A percentile compares a stretch with the other conserved stretches of the same genome.
Evolutionary conservation across 2,888 invertebrate genomes (phyloP).

Genomic region (Spialia ferax): DNA sequence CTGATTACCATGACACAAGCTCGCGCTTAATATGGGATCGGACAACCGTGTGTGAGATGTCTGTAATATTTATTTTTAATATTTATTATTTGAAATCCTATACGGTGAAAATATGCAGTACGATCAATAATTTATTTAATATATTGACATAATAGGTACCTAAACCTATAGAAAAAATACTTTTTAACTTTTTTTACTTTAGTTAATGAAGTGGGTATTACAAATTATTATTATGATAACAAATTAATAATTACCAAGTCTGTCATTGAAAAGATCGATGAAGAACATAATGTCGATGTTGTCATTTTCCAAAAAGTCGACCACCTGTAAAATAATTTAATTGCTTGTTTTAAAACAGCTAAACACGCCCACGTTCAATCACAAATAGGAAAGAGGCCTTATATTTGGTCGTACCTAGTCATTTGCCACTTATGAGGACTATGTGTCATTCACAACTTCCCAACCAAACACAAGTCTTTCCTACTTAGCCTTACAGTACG

Average conservation of each 20-base stretch:
- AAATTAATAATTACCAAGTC: constrained; percentile 60
- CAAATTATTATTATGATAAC: not conserved
- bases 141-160: not conserved
- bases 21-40: too few species aligned
- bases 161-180: too few species aligned
- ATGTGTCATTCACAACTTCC: not conserved
- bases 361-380: too few species aligned
- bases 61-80: too few species aligned
- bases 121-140: too few species aligned
- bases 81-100: too few species aligned
- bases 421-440: not conserved
- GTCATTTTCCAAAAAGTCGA: constrained; percentile 72
- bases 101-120: too few species aligned
- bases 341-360: not conserved
- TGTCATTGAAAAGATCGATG: constrained; percentile 62
- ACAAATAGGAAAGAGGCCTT: too few species aligned
- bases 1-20: too few species aligned
- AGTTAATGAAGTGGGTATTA: too few species aligned
- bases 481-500: not conserved
- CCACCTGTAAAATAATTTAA: constrained; percentile 56
- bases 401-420: not conserved
- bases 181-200: too few species aligned
- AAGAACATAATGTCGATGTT: constrained; percentile 73
- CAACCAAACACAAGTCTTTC: not conserved
- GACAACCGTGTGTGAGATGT: too few species aligned